Evolutionary conservation across 2,113 vertebrate genomes (phyloP), one percentile per base, ranked within the genome.

Genomic region (Prochilodus magdalenae): DNA sequence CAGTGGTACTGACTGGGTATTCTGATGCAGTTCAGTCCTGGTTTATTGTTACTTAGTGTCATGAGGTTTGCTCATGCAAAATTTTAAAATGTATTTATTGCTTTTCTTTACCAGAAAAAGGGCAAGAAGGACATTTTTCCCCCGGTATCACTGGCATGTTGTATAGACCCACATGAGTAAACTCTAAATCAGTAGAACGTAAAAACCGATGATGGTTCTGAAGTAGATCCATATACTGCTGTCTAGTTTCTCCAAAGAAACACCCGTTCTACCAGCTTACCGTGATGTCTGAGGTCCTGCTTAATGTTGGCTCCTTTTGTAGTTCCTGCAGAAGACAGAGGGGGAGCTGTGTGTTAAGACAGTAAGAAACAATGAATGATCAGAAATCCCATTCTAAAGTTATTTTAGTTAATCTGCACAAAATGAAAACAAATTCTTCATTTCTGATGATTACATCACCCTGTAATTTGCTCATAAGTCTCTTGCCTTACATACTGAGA

Each of bases 271-370:
- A 33, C 63, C 63, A 33, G 14, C 63, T 66, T 30, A 66, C 63
- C 15, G 13, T 66, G 63, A 66, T 66, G 1, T 67, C 29, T 67
- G 65, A 67, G 65, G 62, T 49, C 18, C 62, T n/a, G 40, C 7
- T 30, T 51, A 14, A 51, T 51, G 49, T 73, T 51, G 30, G 20
- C 65, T 27, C 18, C 30, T 11, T 11, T 10, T 36, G 65, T 36
- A 36, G 67, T 67, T 8, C 63, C 63, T 66, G 27, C 47, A 67
- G 29, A 4, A 67, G 26, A 67, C 75, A 77, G 75, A 67, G 75
- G 29, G 47, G 75, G 47, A 55, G 75, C 63, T 77, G 24, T 59
- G 22, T 76, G 27, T 76, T 13, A 69, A 65, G 63, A 18, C 36
- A 57, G 30, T 33, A 47, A 27, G 67, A 69, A 78, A 70, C 55